Evolutionary conservation across 2,888 invertebrate genomes (phyloP).

Genomic region (Sarcophaga subvicina): DNA sequence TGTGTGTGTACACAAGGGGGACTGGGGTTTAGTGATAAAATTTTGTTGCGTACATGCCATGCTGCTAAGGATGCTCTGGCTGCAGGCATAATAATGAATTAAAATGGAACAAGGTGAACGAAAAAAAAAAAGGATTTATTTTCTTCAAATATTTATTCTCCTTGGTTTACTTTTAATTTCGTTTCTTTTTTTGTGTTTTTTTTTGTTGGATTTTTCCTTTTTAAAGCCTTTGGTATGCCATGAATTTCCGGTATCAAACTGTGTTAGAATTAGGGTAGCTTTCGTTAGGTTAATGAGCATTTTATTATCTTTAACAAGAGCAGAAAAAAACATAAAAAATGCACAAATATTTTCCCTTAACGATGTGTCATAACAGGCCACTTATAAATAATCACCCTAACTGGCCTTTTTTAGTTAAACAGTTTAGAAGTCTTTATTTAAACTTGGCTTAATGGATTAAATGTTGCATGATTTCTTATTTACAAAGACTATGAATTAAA

Average conservation of each 20-base stretch:
- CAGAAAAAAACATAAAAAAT: neutral
- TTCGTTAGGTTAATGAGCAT: conserved; percentile 22
- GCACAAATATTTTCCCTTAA: neutral
- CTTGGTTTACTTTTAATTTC: conserved; percentile 11
- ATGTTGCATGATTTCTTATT: too few species aligned
- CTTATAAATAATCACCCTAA: conserved; percentile 9
- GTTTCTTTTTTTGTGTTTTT: neutral
- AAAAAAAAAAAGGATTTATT: conserved; percentile 50
- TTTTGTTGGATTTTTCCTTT: neutral
- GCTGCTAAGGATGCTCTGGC: neutral
- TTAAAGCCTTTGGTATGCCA: conserved; percentile 61
- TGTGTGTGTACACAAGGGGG: conserved; percentile 52
- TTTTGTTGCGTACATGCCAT: neutral
- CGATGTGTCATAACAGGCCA: conserved; percentile 62
- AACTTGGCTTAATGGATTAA: neutral
- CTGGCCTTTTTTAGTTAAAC: neutral
- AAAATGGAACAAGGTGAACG: neutral
- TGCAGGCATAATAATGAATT: conserved; percentile 18
- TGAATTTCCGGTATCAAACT: conserved; percentile 67
- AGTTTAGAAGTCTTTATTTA: neutral
- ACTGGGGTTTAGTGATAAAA: conserved; percentile 61
- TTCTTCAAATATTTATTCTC: conserved; percentile 47
- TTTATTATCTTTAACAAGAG: conserved; percentile 15
- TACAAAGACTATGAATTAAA: too few species aligned
- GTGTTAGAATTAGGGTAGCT: conserved; percentile 58